Conservation (phyloP, 1,140 invertebrate genomes). For the Platyscapa corneri region DNA sequence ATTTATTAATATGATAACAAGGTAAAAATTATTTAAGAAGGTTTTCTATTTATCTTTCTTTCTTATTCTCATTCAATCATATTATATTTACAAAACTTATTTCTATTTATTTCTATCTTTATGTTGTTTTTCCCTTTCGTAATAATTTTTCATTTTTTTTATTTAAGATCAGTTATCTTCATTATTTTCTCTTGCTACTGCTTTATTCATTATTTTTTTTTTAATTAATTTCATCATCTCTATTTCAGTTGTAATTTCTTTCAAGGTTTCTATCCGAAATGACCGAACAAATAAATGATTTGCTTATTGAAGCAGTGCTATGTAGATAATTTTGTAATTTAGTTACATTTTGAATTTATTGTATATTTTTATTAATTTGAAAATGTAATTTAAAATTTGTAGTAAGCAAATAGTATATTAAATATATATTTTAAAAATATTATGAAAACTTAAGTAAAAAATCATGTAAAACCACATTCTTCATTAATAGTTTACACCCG, state of each 20-base stretch:
- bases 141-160: background rate
- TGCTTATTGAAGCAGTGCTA: background rate
- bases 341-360: background rate
- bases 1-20: background rate
- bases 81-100: too few species aligned
- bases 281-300: background rate
- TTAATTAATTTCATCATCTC: background rate
- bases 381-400: too few species aligned
- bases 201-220: background rate
- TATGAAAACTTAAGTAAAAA: too few species aligned
- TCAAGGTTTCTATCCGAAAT: background rate
- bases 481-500: too few species aligned
- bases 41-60: background rate
- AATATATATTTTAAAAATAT: too few species aligned
- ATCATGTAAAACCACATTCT: too few species aligned
- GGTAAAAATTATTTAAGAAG: background rate
- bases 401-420: too few species aligned
- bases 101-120: background rate
- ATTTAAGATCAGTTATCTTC: background rate
- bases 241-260: background rate
- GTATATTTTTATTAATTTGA: too few species aligned
- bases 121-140: background rate
- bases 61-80: too few species aligned
- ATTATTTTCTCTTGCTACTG: background rate
- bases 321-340: background rate